These are phyloP conservation scores for Potamilus streckersoni DNA, from an alignment of 1,140 invertebrate species.

Conservation along the genomic window DNA sequence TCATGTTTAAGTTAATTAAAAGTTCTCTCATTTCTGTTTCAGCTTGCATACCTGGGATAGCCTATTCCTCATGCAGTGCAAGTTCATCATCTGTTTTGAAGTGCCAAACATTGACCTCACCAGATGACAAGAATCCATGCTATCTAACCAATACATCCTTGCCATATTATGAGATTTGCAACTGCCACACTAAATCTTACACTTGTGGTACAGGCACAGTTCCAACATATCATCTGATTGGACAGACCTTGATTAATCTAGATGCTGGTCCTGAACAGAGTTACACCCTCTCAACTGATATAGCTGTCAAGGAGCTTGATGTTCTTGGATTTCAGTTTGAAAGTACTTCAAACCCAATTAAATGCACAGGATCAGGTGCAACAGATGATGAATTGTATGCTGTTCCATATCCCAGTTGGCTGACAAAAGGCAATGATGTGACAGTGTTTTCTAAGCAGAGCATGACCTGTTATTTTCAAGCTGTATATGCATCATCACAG, in stretches of 20 bases:
- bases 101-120: not conserved
- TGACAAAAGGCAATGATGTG: not conserved
- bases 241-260: slow-evolving; percentile 1
- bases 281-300: slow-evolving; percentile 2
- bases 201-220: not conserved
- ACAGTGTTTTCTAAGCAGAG: not conserved
- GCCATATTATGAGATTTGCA: slow-evolving; percentile 11
- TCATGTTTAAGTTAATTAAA: not conserved
- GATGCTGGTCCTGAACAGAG: not conserved
- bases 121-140: slow-evolving; percentile 11
- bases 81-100: not conserved
- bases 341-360: slow-evolving; percentile 6
- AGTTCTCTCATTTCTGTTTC: slow-evolving; percentile 5
- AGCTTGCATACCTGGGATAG: slow-evolving; percentile 16
- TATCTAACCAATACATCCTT: slow-evolving; percentile 14
- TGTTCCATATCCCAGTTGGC: slow-evolving; percentile 2
- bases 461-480: slow-evolving; percentile 18
- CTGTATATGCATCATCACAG: slow-evolving; percentile 1
- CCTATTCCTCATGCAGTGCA: slow-evolving; percentile 5
- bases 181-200: slow-evolving; percentile 8
- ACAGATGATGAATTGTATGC: slow-evolving; percentile 1
- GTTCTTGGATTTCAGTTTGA: slow-evolving; percentile 19
- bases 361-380: not conserved
- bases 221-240: slow-evolving; percentile 10
- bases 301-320: slow-evolving; percentile 9